Conservation (phyloP, 2,888 invertebrate genomes). For the Leptinotarsa juncta region DNA sequence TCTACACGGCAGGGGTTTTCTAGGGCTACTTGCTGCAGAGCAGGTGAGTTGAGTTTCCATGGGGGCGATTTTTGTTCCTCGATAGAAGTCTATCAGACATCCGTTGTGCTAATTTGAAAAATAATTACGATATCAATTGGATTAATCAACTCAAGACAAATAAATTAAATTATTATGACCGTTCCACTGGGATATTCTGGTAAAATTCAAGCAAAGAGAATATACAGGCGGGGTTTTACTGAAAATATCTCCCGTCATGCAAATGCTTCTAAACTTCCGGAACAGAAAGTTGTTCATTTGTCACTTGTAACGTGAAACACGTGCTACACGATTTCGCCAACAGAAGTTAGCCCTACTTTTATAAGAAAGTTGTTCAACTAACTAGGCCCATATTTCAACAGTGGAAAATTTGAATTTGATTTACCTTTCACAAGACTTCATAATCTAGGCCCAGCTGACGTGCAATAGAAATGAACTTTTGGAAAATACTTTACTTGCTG, state of each 20-base stretch:
- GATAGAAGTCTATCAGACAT: too few species aligned
- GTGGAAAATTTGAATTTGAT: constrained; percentile 18
- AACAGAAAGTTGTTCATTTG: constrained; percentile 21
- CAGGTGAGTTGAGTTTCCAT: too few species aligned
- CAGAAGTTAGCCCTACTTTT: constrained; percentile 17
- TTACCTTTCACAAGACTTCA: constrained; percentile 4
- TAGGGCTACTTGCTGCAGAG: too few species aligned
- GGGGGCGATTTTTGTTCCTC: too few species aligned
- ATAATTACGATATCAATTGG: too few species aligned
- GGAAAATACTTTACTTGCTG: neutral
- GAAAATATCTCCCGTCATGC: constrained; percentile 8
- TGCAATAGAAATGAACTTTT: neutral
- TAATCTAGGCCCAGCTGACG: neutral
- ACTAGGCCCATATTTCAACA: constrained; percentile 15
- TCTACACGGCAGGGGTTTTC: too few species aligned
- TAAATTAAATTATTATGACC: too few species aligned
- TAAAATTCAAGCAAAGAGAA: neutral
- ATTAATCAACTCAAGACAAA: too few species aligned
- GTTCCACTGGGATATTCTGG: too few species aligned
- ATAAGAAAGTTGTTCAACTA: constrained; percentile 15
- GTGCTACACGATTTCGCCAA: constrained; percentile 15
- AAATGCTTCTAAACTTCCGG: neutral
- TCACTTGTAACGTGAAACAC: constrained; percentile 15
- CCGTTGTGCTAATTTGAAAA: too few species aligned
- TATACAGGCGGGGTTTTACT: neutral